phyloP scores from a whole-genome alignment of 1,140 invertebrate genomes.

The Schmidtea mediterranea region DNA sequence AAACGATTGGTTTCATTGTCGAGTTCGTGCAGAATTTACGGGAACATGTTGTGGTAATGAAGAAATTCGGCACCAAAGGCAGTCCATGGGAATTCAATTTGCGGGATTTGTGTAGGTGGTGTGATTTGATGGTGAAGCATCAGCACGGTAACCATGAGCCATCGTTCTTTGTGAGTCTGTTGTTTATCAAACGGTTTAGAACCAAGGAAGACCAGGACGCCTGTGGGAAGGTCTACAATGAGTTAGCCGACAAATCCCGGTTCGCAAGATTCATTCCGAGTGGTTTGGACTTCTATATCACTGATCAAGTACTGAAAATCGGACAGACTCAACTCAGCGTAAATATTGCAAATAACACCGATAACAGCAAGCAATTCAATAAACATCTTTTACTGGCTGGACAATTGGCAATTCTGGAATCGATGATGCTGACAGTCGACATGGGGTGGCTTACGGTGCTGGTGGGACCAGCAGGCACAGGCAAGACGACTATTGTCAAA shows the following conservation, averaged over 20 bases:
- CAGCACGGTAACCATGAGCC: conserved; percentile 24
- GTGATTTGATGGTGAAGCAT: conserved; percentile 34
- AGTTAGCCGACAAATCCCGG: neutral
- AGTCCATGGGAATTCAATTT: conserved; percentile 88
- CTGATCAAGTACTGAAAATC: no score
- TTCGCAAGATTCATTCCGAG: neutral
- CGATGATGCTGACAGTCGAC: conserved; percentile 48
- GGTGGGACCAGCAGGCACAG: conserved; percentile 45
- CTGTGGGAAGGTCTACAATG: no score
- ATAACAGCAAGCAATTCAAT: no score
- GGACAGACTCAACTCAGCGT: neutral
- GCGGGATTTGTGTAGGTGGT: conserved; percentile 73
- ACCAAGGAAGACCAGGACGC: neutral
- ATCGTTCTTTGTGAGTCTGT: conserved; percentile 40
- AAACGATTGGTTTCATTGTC: conserved; percentile 43
- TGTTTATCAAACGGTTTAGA: conserved; percentile 41
- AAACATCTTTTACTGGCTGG: no score
- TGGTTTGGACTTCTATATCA: neutral
- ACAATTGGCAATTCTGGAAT: conserved; percentile 37
- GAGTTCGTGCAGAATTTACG: conserved; percentile 41
- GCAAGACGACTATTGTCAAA: conserved; percentile 53
- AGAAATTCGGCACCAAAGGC: conserved; percentile 33
- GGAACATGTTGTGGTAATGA: neutral
- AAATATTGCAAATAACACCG: no score
- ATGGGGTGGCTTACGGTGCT: conserved; percentile 72